Conservation (phyloP, 1,140 invertebrate genomes). For the Hylaeus anthracinus region DNA sequence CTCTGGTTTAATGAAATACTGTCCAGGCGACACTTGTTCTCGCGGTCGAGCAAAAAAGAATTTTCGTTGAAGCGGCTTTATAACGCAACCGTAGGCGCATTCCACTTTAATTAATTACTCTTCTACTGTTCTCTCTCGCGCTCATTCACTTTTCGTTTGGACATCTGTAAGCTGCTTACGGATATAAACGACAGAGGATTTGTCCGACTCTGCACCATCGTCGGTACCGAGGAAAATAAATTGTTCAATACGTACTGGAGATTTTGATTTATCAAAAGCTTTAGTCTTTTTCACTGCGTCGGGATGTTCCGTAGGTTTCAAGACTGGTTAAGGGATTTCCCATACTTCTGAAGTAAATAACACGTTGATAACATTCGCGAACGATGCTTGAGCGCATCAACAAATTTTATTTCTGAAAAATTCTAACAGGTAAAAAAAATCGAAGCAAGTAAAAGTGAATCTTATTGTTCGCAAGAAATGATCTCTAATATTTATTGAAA, state of each 20-base stretch:
- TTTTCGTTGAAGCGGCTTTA: conserved; percentile 12
- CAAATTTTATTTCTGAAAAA: too few relatives aligned
- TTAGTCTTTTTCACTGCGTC: not conserved
- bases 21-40: not conserved
- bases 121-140: conserved; percentile 7
- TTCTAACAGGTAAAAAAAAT: too few relatives aligned
- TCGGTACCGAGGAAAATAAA: conserved; percentile 38
- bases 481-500: too few relatives aligned
- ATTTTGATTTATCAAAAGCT: conserved; percentile 50
- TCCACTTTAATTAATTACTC: conserved; percentile 44
- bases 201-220: conserved; percentile 31
- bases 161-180: conserved; percentile 50
- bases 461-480: too few relatives aligned
- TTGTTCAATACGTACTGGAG: conserved; percentile 30
- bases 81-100: conserved; percentile 30
- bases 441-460: too few relatives aligned
- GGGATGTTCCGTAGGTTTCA: not conserved
- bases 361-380: not conserved
- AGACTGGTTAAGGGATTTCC: not conserved
- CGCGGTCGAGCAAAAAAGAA: not conserved
- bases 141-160: conserved; percentile 33
- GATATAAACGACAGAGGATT: conserved; percentile 49
- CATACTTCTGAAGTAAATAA: not conserved
- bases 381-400: not conserved
- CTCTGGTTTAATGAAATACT: not conserved